Conservation (phyloP, 2,797 vertebrate species). For the Bufotes viridis region DNA sequence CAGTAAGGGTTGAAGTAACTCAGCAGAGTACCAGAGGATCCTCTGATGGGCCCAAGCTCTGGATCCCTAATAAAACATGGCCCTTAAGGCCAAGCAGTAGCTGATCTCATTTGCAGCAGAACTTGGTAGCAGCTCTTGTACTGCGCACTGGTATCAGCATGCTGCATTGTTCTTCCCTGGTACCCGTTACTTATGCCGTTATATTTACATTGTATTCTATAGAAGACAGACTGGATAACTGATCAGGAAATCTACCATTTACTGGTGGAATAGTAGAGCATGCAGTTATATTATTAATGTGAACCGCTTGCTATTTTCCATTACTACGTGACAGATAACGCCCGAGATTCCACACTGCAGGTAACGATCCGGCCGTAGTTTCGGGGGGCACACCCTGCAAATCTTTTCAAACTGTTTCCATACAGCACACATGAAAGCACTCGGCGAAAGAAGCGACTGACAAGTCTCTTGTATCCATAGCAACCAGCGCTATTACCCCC, state of each 20-base stretch:
- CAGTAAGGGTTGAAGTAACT: too few relatives aligned
- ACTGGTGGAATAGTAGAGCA: not conserved
- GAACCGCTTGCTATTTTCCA: not conserved
- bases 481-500: conserved; percentile 14
- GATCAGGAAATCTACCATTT: not conserved
- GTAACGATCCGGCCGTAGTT: not conserved
- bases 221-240: not conserved
- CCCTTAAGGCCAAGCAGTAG: too few relatives aligned
- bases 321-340: not conserved
- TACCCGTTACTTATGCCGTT: not conserved
- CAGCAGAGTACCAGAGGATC: too few relatives aligned
- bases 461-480: conserved; percentile 44
- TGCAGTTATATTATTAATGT: not conserved
- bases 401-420: not conserved
- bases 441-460: conserved; percentile 22
- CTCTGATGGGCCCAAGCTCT: too few relatives aligned
- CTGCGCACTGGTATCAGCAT: too few relatives aligned
- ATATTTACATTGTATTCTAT: not conserved
- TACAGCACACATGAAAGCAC: conserved; percentile 2
- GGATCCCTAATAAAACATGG: too few relatives aligned
- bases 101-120: too few relatives aligned
- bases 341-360: not conserved
- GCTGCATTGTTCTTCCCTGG: not conserved
- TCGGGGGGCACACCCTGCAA: not conserved
- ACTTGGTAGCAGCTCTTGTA: too few relatives aligned